Evolutionary conservation across 2,888 invertebrate genomes (phyloP), one percentile per base, ranked within the genome.

Genomic region (Andrena dorsata): DNA sequence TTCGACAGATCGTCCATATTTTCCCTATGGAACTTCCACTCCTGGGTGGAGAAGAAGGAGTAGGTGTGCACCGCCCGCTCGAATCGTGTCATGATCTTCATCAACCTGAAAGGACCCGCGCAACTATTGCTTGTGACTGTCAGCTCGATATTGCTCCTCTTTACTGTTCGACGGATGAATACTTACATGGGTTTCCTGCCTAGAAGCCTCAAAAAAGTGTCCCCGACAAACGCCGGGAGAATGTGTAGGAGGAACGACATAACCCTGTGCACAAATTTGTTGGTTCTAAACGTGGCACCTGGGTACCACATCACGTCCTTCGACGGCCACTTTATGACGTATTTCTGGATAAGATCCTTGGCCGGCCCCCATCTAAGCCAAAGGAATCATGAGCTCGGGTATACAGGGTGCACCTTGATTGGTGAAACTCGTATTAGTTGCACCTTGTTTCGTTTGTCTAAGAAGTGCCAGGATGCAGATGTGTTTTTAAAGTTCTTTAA

Each of bases 261-360:
- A 77, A 97, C 94, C 35, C 96, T 96, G 93, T 98, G 98, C 78
- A 97, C 93, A 10, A 97, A 93, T 47, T 96, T 95, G 75, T 96
- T 97, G 64, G 96, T 96, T 61, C 97, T 96, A 93, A 97, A 97
- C 20, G 95, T 95, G 92, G 97, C 97, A 84, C 96, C 96, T 0
- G 98, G 98, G 92, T 98, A 98, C 96, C 98, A 97, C 93, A 97
- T 96, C 51, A 98, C 96, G 90, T 97, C 96, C 94, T 97, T 97
- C 83, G 98, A 96, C 3, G 98, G 98, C 89, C 97, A 97, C 83
- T 96, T 96, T 61, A 96, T 94, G 0, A 97, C 96, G 94, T 97
- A 96, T 90, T 97, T 96, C 78, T 96, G 94, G 58, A 97, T 96
- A 32, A 97, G 95, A 60, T 94, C 93, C 10, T 97, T 97, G 90